Percentiles rank a stretch among this genome's conserved stretches.
Evolutionary conservation across 2,888 invertebrate species (phyloP).

Genomic region (Luperina testacea): DNA sequence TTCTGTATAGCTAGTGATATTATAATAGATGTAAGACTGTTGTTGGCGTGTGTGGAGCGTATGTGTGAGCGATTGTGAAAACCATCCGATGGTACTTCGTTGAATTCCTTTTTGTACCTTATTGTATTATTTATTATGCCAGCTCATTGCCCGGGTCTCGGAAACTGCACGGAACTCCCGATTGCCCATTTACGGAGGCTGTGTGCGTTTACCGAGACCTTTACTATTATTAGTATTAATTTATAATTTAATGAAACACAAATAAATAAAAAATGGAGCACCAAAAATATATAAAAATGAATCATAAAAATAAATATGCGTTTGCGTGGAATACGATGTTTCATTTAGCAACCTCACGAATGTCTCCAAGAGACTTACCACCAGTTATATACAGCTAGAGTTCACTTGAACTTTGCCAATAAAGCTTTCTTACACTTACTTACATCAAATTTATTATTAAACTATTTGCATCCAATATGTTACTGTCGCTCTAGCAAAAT

Average conservation of each 20-base stretch:
- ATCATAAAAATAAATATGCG: constrained; percentile 87
- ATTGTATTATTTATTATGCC: constrained; percentile 89
- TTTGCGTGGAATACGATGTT: constrained; percentile 84
- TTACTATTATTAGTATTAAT: constrained; percentile 88
- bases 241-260: constrained; percentile 88
- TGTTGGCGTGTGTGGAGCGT: constrained; percentile 84
- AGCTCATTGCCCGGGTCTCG: constrained; percentile 88
- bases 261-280: constrained; percentile 88
- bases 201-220: constrained; percentile 81
- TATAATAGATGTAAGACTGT: constrained; percentile 88
- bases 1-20: constrained; percentile 90
- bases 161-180: constrained; percentile 80
- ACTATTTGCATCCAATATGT: not conserved
- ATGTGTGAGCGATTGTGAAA: constrained; percentile 83
- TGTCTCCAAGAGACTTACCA: not conserved
- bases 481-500: not conserved
- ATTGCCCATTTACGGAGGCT: constrained; percentile 89
- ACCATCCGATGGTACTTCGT: constrained; percentile 88
- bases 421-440: too few species aligned
- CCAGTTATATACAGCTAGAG: not conserved
- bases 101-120: constrained; percentile 86
- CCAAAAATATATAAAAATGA: constrained; percentile 87
- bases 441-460: not conserved
- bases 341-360: constrained; percentile 70
- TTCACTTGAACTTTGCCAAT: not conserved